phyloP scores from a whole-genome alignment of 2,888 invertebrate genomes.

The Drosophila demipolita region DNA sequence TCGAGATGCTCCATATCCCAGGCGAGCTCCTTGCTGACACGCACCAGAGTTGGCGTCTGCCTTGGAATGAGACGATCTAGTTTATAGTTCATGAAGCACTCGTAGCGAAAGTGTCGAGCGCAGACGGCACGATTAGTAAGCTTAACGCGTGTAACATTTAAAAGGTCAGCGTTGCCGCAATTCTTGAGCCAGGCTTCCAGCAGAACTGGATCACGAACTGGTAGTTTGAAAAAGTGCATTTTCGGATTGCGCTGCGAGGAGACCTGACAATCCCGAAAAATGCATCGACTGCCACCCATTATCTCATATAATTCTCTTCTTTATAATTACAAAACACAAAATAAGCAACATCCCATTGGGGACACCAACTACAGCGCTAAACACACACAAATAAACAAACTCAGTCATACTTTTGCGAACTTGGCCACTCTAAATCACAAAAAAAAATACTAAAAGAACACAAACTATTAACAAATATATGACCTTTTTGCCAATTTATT shows the following conservation, averaged over 20 bases:
- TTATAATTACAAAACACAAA: background rate
- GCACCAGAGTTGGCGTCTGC: constrained; percentile 85
- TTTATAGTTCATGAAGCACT: constrained; percentile 86
- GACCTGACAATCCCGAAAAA: constrained; percentile 86
- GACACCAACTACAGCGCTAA: constrained; percentile 1
- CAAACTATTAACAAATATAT: background rate
- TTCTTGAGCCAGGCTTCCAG: constrained; percentile 69
- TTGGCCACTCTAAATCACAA: constrained; percentile 23
- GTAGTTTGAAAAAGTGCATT: constrained; percentile 86
- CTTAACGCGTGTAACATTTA: constrained; percentile 83
- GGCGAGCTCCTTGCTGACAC: constrained; percentile 68
- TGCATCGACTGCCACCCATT: constrained; percentile 86
- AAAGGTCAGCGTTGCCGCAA: constrained; percentile 58
- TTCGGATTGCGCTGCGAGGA: constrained; percentile 82
- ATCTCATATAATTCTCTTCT: background rate
- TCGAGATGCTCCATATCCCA: constrained; percentile 73
- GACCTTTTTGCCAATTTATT: background rate
- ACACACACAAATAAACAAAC: background rate
- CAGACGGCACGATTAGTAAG: constrained; percentile 86
- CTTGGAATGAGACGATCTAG: constrained; percentile 85
- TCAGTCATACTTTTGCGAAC: constrained; percentile 10
- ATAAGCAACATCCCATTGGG: constrained; percentile 10
- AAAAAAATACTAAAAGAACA: constrained; percentile 19
- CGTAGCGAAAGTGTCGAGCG: constrained; percentile 86
- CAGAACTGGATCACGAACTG: constrained; percentile 80